phyloP scores from a whole-genome alignment of 2,888 invertebrate genomes.

The Chaetogeoica ovagalla region DNA sequence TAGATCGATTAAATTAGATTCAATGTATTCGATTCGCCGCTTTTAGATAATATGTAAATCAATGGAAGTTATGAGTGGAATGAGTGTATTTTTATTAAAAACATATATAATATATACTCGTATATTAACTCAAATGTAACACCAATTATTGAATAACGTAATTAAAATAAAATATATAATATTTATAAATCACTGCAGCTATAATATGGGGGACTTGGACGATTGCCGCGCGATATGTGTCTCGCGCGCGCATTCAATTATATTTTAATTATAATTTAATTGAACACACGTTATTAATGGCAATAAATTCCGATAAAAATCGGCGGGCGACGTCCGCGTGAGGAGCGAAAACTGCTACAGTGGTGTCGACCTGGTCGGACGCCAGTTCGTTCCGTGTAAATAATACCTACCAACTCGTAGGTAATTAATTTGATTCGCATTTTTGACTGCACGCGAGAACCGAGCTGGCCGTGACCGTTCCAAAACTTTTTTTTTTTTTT shows the following conservation, averaged over 20 bases:
- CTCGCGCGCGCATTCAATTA: conserved; percentile 1
- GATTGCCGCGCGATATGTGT: conserved; percentile 35
- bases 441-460: neutral
- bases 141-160: neutral
- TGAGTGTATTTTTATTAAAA: too few relatives aligned
- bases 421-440: conserved; percentile 15
- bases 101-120: too few relatives aligned
- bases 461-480: too few relatives aligned
- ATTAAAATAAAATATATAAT: too few relatives aligned
- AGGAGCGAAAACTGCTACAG: too few relatives aligned
- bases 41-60: too few relatives aligned
- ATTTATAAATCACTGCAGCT: conserved; percentile 1
- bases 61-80: too few relatives aligned
- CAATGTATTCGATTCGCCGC: too few relatives aligned
- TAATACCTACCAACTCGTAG: too few relatives aligned
- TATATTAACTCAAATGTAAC: too few relatives aligned
- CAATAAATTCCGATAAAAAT: conserved; percentile 29
- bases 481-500: neutral
- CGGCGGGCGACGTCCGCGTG: neutral
- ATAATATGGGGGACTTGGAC: conserved; percentile 1
- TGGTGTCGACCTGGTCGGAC: neutral
- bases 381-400: conserved; percentile 2
- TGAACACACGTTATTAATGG: conserved; percentile 29
- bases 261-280: conserved; percentile 37
- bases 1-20: too few relatives aligned